Conservation (phyloP, 2,797 vertebrate species). For the Fistularia commersonii region DNA sequence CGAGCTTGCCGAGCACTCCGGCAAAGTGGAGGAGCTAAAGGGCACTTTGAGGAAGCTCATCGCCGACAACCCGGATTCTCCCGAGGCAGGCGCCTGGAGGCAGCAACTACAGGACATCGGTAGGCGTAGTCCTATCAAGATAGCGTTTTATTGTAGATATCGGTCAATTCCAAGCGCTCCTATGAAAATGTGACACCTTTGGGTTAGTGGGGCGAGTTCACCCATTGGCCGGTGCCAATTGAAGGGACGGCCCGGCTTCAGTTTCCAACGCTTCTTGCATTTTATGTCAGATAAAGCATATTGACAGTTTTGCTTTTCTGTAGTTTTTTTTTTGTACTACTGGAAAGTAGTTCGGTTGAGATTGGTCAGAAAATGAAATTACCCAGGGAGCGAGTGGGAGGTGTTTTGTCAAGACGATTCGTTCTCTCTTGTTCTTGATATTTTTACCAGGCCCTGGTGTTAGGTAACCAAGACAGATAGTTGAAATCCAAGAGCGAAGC, state of each 20-base stretch:
- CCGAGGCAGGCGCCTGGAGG: constrained; percentile 88
- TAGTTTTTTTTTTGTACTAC: too few relatives aligned
- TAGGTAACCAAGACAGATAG: constrained; percentile 40
- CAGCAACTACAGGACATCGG: constrained; percentile 90
- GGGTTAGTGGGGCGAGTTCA: too few relatives aligned
- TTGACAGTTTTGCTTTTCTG: too few relatives aligned
- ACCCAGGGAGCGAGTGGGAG: constrained; percentile 40
- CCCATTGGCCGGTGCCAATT: too few relatives aligned
- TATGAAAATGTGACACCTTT: too few relatives aligned
- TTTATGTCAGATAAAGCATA: too few relatives aligned
- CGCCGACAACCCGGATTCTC: constrained; percentile 85
- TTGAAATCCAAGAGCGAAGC: constrained; percentile 36
- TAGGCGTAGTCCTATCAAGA: constrained; percentile 57
- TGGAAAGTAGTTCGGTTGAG: too few relatives aligned
- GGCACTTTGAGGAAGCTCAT: constrained; percentile 83
- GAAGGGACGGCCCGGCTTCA: too few relatives aligned
- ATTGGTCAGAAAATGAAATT: constrained; percentile 17
- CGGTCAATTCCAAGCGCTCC: neutral
- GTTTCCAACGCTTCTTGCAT: too few relatives aligned
- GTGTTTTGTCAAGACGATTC: constrained; percentile 37
- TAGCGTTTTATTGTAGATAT: too few relatives aligned
- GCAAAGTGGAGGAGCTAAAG: constrained; percentile 89
- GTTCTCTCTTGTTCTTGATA: constrained; percentile 29
- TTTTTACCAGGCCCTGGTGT: constrained; percentile 42
- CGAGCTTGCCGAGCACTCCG: constrained; percentile 87